Base-by-base conservation (phyloP, 2,888 invertebrate genomes). In the Leucophora obtusa region DNA sequence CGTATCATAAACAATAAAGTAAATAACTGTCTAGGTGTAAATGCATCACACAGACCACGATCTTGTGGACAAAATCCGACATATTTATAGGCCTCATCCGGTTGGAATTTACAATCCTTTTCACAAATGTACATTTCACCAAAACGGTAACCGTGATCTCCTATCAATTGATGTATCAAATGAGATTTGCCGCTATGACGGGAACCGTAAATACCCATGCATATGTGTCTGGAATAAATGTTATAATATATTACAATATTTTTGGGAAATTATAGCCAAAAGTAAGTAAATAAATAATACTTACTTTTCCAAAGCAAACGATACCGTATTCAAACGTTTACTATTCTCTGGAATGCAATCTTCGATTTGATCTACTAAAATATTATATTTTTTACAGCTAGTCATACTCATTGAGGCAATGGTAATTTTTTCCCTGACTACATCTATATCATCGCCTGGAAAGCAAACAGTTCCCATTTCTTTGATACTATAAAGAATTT, bases 151-250 rank as follows among this genome's bases (percentile, higher is more conserved):
- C 91, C 89, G 84, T 94, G 93, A 86, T 96, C 95, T 0, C 96
- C 96, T 79, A 96, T 96, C 83, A 97, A 90, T 93, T 96, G 96
- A 87, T 94, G 94, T 87, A 97, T 96, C 0, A 97, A 95, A 10
- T 94, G 94, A 0, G 95, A 95, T 89, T 96, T 96, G 0, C 96
- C 96, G 0, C 95, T 95, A 14, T 95, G 95, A 85, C 95, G 95
- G 0, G 95, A 93, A 0, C 96, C 96, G 70, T 95, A 91, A 35
- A 96, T 90, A 8, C 95, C 96, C 86, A 96, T 95, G 86, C 95
- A 95, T 89, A 95, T 95, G 51, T 85, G 83, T 56, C 88, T 88
- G 17, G 21, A 47, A 21, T 5, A 51, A 15, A 35, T 11, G 8
- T n/a, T 2, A 17, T 15, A 28, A 28, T 6, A 7, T 7, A 7